These are phyloP conservation scores for Megaceryle torquata DNA, from an alignment of 2,113 vertebrate species.

Conservation along the genomic window DNA sequence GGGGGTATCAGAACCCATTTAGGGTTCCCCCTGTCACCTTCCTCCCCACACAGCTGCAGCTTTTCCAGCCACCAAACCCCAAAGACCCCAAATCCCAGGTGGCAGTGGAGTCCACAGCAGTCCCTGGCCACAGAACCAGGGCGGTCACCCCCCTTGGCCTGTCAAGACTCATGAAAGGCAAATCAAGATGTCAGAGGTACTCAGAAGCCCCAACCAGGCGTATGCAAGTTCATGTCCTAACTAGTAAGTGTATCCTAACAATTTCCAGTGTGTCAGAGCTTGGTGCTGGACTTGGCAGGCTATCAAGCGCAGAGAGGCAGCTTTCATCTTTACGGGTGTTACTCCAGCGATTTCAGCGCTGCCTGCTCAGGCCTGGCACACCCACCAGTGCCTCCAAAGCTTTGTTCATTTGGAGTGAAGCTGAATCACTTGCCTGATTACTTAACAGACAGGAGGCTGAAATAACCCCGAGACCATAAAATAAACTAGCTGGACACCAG, in stretches of 20 bases:
- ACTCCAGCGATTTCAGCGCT: slow-evolving; percentile 51
- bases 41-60: accelerated
- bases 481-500: slow-evolving; percentile 27
- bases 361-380: slow-evolving; percentile 60
- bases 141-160: not conserved
- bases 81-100: not conserved
- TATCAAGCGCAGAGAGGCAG: slow-evolving; percentile 58
- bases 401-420: not conserved
- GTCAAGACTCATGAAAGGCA: slow-evolving; percentile 43
- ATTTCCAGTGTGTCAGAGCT: slow-evolving; percentile 70
- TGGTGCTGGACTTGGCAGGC: slow-evolving; percentile 37
- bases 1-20: accelerated
- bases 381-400: slow-evolving; percentile 52
- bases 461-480: slow-evolving; percentile 49
- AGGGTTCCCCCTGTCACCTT: not conserved
- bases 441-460: slow-evolving; percentile 31
- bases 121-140: not conserved
- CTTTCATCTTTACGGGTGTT: slow-evolving; percentile 71
- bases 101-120: not conserved
- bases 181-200: slow-evolving; percentile 36
- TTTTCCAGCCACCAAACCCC: not conserved
- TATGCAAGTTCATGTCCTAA: slow-evolving; percentile 53
- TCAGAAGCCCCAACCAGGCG: slow-evolving; percentile 45
- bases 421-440: slow-evolving; percentile 56
- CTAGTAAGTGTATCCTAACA: slow-evolving; percentile 66